phyloP scores from a whole-genome alignment of 2,797 vertebrate species.

The Aldrovandia affinis region DNA sequence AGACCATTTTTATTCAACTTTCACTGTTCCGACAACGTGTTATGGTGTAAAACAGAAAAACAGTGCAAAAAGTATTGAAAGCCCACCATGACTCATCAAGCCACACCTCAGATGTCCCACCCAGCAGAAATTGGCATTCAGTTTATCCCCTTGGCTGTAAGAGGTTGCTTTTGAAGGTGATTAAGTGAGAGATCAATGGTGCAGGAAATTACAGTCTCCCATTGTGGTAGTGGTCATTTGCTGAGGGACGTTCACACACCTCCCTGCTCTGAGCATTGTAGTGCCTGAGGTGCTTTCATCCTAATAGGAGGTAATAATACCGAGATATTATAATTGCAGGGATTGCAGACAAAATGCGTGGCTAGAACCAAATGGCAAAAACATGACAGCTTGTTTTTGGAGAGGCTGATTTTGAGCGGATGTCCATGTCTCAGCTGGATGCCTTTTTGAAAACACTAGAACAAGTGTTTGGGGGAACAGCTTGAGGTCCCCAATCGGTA shows the following conservation, averaged over 20 bases:
- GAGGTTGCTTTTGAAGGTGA: background rate
- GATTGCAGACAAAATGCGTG: background rate
- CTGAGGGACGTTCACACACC: slow-evolving; percentile 8
- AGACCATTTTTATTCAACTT: too few relatives aligned
- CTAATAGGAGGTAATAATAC: background rate
- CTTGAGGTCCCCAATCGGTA: background rate
- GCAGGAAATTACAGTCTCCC: slow-evolving; percentile 52
- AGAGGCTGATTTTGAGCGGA: background rate
- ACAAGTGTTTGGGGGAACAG: background rate
- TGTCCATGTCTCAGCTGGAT: background rate
- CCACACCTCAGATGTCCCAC: background rate
- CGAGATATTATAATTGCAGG: background rate
- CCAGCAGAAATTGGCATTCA: background rate
- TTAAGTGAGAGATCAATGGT: slow-evolving; percentile 43
- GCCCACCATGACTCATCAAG: background rate
- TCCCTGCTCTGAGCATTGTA: background rate
- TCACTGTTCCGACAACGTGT: too few relatives aligned
- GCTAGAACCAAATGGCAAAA: background rate
- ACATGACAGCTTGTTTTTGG: background rate
- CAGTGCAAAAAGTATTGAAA: too few relatives aligned
- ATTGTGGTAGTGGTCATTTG: slow-evolving; percentile 18
- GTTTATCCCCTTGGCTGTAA: background rate
- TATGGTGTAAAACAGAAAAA: too few relatives aligned
- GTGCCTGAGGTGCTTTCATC: background rate
- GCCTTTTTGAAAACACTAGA: background rate